A percentile compares a stretch with the other conserved stretches of the same genome.
These are phyloP conservation scores for Penaeus chinensis DNA, from an alignment of 1,140 invertebrate species.

Conservation along the genomic window DNA sequence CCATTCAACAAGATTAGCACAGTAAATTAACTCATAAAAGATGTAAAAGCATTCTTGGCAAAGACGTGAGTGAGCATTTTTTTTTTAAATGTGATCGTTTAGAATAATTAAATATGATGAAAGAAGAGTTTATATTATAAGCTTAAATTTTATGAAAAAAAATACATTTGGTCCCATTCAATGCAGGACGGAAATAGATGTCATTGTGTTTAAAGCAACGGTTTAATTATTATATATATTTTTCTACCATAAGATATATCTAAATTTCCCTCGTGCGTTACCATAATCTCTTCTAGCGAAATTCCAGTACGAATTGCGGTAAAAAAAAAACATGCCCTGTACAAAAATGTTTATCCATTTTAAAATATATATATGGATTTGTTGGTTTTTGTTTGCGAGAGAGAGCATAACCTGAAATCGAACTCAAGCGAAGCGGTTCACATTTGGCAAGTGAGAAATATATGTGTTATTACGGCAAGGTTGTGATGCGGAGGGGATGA, in stretches of 20 bases:
- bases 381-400: no score
- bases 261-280: background rate
- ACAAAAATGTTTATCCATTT: no score
- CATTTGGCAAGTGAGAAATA: background rate
- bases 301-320: no score
- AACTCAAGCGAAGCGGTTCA: background rate
- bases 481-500: conserved; percentile 26
- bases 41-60: no score
- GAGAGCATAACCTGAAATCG: no score
- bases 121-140: conserved; percentile 6
- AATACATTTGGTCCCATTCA: background rate
- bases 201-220: no score
- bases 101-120: background rate
- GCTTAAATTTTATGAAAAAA: conserved; percentile 6
- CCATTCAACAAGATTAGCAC: no score
- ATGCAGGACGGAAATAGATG: no score
- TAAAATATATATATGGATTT: no score
- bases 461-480: background rate
- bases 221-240: conserved; percentile 30
- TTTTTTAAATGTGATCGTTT: background rate
- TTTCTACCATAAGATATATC: conserved; percentile 10
- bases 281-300: no score
- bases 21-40: no score
- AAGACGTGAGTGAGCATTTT: conserved; percentile 7
- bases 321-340: no score